These are phyloP conservation scores for Eupithecia subumbrata DNA, from an alignment of 2,888 invertebrate species.

Conservation along the genomic window DNA sequence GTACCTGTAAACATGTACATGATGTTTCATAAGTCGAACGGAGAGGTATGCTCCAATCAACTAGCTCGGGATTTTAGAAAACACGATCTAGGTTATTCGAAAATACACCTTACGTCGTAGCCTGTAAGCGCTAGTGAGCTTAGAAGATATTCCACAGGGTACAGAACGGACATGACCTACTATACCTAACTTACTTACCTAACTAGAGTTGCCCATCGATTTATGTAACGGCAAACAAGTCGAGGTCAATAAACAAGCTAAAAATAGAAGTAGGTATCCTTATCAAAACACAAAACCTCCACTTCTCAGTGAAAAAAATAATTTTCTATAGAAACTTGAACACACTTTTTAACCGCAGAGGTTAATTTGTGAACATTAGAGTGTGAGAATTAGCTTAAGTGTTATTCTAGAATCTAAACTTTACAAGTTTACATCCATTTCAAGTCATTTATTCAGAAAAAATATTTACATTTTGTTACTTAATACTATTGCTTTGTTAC, in stretches of 20 bases:
- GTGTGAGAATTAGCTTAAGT: too few species aligned
- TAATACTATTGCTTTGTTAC: too few species aligned
- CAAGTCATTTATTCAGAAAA: too few species aligned
- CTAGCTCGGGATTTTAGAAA: constrained; percentile 20
- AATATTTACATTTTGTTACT: too few species aligned
- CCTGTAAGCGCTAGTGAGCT: constrained; percentile 13
- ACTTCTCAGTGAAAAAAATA: too few species aligned
- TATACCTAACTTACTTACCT: neutral
- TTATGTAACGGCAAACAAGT: neutral
- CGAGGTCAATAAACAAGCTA: neutral
- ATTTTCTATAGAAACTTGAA: too few species aligned
- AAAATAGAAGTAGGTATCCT: neutral
- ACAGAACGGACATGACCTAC: neutral
- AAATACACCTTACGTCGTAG: constrained; percentile 46
- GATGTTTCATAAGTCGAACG: constrained; percentile 6
- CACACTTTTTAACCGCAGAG: too few species aligned
- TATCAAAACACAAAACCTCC: too few species aligned
- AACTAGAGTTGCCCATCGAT: neutral
- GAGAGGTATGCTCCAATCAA: constrained; percentile 24
- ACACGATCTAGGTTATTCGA: constrained; percentile 43
- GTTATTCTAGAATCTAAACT: too few species aligned
- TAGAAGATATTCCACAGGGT: neutral
- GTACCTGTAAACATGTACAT: neutral
- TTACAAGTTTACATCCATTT: too few species aligned
- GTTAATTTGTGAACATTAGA: too few species aligned